These are phyloP conservation scores for Hemibagrus guttatus DNA, from an alignment of 2,797 vertebrate species.

Conservation along the genomic window DNA sequence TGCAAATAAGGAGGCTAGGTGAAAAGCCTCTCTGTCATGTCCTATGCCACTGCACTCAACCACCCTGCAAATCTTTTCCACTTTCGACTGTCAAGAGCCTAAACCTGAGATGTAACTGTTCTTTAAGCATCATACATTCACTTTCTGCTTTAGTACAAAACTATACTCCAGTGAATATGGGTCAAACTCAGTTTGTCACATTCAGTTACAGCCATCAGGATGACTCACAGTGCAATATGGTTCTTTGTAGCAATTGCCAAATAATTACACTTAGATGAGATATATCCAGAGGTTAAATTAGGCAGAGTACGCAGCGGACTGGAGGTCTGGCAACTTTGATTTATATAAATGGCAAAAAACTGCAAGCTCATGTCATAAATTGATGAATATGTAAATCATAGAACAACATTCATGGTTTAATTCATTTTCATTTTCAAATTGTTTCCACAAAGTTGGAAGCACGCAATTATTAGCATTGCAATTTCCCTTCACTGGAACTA, in stretches of 20 bases:
- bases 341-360: neutral
- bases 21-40: conserved; percentile 15
- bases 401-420: neutral
- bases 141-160: neutral
- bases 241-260: neutral
- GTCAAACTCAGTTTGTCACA: neutral
- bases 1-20: conserved; percentile 33
- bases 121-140: neutral
- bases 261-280: neutral
- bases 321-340: neutral
- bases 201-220: neutral
- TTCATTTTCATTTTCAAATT: neutral
- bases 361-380: neutral
- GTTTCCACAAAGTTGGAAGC: neutral
- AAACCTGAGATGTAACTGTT: neutral
- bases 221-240: neutral
- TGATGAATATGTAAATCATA: neutral
- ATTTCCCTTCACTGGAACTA: neutral
- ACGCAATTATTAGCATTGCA: neutral
- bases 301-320: neutral
- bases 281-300: neutral
- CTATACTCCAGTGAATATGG: neutral
- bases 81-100: neutral
- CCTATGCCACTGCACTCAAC: neutral
- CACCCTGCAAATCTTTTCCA: neutral